These are phyloP conservation scores for Zonitis immaculata DNA, from an alignment of 2,888 invertebrate genomes.

Conservation along the genomic window DNA sequence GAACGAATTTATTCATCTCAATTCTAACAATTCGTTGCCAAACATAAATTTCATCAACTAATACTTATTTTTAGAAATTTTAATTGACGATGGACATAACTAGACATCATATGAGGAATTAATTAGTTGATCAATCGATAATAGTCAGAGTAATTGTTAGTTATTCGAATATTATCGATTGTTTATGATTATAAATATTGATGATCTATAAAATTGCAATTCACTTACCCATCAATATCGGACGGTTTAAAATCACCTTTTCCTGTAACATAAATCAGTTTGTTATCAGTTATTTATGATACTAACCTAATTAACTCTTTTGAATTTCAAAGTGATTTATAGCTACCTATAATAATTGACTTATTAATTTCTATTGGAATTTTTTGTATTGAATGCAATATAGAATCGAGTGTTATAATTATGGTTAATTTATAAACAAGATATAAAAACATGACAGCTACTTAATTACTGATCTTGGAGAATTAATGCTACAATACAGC, in stretches of 20 bases:
- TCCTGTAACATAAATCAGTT: conserved; percentile 51
- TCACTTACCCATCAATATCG: conserved; percentile 74
- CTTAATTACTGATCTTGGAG: conserved; percentile 27
- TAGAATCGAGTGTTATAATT: too few species aligned
- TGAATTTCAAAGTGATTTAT: too few species aligned
- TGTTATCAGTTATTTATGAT: too few species aligned
- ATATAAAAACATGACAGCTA: conserved; percentile 8
- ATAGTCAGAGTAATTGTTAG: conserved; percentile 34
- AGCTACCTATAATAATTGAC: too few species aligned
- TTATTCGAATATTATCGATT: too few species aligned
- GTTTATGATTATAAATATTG: too few species aligned
- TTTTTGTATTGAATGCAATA: too few species aligned
- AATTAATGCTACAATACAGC: conserved; percentile 25
- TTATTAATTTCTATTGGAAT: too few species aligned
- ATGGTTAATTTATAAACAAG: background rate
- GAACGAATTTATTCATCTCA: conserved; percentile 7
- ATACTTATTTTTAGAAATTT: too few species aligned
- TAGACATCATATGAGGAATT: conserved; percentile 36
- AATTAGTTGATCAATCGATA: conserved; percentile 44
- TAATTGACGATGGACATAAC: conserved; percentile 30
- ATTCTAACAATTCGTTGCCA: too few species aligned
- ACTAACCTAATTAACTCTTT: too few species aligned
- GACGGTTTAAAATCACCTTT: conserved; percentile 79
- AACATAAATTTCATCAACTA: too few species aligned
- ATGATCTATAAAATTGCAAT: conserved; percentile 1